These are phyloP conservation scores for Sclerodermus sp. DNA, from an alignment of 2,888 invertebrate genomes.

Conservation along the genomic window DNA sequence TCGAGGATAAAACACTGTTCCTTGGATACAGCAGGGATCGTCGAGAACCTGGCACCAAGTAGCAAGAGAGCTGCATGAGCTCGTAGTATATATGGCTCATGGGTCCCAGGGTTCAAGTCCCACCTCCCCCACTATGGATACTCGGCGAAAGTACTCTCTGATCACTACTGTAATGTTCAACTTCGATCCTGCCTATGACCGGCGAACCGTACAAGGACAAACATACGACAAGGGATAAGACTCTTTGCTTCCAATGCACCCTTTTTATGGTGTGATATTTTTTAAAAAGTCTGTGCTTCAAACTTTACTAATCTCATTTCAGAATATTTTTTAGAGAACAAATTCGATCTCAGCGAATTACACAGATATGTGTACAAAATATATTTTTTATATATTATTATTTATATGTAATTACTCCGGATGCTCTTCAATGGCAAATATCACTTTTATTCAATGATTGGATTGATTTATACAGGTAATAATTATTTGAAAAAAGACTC, in stretches of 20 bases:
- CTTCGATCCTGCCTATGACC: slow-evolving; percentile 26
- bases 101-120: slow-evolving; percentile 50
- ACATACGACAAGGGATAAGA: not conserved
- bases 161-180: slow-evolving; percentile 35
- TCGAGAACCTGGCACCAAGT: slow-evolving; percentile 46
- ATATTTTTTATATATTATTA: too few species aligned
- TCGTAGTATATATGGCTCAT: slow-evolving; percentile 47
- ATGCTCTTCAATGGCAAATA: too few species aligned
- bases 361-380: too few species aligned
- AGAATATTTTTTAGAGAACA: not conserved
- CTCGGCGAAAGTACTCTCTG: slow-evolving; percentile 51
- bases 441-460: too few species aligned
- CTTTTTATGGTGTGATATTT: too few species aligned
- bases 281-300: too few species aligned
- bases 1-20: too few species aligned
- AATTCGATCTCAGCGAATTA: too few species aligned
- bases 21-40: slow-evolving; percentile 28
- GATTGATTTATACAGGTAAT: not conserved
- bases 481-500: not conserved
- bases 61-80: slow-evolving; percentile 44
- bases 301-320: too few species aligned
- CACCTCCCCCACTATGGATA: slow-evolving; percentile 44
- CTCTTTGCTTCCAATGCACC: too few species aligned
- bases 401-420: too few species aligned
- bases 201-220: slow-evolving; percentile 27